Evolutionary conservation across 2,888 invertebrate species (phyloP).

Genomic region (Cactoblastis cactorum): DNA sequence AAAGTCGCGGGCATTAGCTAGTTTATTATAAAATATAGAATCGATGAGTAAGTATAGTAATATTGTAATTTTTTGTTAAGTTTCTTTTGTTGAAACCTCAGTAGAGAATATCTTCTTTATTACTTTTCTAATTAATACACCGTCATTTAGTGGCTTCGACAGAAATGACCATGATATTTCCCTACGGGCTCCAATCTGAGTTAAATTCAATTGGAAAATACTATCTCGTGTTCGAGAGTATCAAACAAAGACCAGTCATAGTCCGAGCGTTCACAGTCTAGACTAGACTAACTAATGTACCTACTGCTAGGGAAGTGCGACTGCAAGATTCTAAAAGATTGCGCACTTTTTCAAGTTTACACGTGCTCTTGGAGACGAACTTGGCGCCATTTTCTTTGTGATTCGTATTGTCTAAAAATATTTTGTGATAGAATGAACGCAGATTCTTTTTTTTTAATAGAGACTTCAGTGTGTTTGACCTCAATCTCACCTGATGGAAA

Average conservation of each 20-base stretch:
- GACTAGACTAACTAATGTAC: constrained; percentile 13
- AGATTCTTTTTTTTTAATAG: no score
- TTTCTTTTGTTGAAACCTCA: no score
- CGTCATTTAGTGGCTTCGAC: neutral
- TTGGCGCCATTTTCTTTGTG: no score
- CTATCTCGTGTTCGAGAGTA: neutral
- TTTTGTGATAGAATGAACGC: no score
- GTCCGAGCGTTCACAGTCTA: constrained; percentile 18
- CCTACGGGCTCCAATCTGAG: neutral
- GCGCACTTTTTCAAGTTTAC: neutral
- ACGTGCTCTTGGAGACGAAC: neutral
- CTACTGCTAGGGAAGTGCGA: neutral
- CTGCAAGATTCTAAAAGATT: neutral
- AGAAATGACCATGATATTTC: neutral
- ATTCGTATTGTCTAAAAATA: no score
- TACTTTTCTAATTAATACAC: neutral
- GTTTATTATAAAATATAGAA: no score
- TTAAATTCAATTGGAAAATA: neutral
- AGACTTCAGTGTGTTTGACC: no score
- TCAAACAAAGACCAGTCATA: constrained; percentile 23
- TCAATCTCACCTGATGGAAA: no score
- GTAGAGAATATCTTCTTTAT: neutral
- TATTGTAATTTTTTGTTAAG: no score
- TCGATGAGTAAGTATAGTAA: no score
- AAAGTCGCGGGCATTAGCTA: no score